Evolutionary conservation across 64 coral and sea anemone genomes (phyloP), one percentile per base, ranked within the genome.

Genomic region (Anthopleura sola): DNA sequence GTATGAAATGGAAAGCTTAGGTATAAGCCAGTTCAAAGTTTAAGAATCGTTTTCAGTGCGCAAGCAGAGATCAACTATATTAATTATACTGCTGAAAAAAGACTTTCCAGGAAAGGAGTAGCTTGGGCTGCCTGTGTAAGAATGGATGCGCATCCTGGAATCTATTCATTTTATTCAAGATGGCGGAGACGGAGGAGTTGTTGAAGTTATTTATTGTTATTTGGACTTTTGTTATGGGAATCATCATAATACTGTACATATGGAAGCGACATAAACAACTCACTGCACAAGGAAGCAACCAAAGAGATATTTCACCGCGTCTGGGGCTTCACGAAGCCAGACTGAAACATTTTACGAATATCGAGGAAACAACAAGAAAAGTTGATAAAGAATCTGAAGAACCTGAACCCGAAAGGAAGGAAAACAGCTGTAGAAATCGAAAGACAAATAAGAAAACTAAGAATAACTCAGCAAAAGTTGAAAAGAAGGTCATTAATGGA

Each of bases 221-320:
- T 38, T 79, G 76, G 76, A n/a, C 76, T 48, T 79, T 48, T 79
- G 6, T 79, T 47, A 11, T 33, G 11, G 37, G 36, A 44, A 44
- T 79, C 24, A 48, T 48, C 1, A 24, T 79, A 44, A 79, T 79
- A 79, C 20, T 79, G 38, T 79, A 79, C 76, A 38, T 79, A 79
- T 23, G 76, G 34, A 79, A 46, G 39, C 76, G 38, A 79, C 76
- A 79, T 26, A 79, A 79, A 79, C 36, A 79, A 6, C 76, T 79
- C 15, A 79, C 0, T 71, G 66, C 10, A 36, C 66, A 71, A 28
- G 28, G 5, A 17, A 71, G 3, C 28, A 71, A 71, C 31, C 66
- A 34, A 32, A 71, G 66, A 71, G 66, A 32, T 15, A 71, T 31
- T 36, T 31, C n/a, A 15, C 66, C 66, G 66, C 29, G 66, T 29